Evolutionary conservation across 2,113 vertebrate genomes (phyloP).

Genomic region (Platanista minor): DNA sequence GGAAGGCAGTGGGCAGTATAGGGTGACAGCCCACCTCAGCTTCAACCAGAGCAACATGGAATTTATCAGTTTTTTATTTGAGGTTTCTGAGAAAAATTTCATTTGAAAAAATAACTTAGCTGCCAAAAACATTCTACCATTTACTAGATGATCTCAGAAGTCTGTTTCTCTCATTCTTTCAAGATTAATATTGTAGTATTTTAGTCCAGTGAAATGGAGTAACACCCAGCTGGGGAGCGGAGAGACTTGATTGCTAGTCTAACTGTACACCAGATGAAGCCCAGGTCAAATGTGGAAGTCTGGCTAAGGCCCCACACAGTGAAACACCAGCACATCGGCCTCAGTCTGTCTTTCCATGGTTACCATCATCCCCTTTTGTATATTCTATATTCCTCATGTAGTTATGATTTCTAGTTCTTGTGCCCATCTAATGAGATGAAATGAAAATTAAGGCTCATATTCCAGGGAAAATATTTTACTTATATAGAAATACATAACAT

Average conservation of each 20-base stretch:
- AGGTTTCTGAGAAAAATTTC: background rate
- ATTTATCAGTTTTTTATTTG: background rate
- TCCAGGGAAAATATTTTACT: background rate
- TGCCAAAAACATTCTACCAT: background rate
- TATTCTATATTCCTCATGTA: background rate
- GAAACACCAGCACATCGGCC: background rate
- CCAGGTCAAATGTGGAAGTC: background rate
- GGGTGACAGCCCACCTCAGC: background rate
- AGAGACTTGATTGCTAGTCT: background rate
- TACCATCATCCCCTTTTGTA: background rate
- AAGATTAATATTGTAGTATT: background rate
- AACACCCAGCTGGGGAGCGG: accelerated
- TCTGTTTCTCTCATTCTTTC: background rate
- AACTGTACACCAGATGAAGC: background rate
- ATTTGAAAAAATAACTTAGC: background rate
- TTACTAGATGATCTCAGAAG: background rate
- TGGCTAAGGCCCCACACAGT: background rate
- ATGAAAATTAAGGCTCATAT: background rate
- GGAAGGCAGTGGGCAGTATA: accelerated
- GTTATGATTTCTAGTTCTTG: background rate
- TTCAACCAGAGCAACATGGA: background rate
- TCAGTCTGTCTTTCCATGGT: background rate
- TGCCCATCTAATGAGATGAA: background rate
- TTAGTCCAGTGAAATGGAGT: background rate
- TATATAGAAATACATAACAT: background rate